A percentile compares a stretch with the other conserved stretches of the same genome.
phyloP scores from a whole-genome alignment of 2,797 vertebrate species.

The Muscicapa striata region DNA sequence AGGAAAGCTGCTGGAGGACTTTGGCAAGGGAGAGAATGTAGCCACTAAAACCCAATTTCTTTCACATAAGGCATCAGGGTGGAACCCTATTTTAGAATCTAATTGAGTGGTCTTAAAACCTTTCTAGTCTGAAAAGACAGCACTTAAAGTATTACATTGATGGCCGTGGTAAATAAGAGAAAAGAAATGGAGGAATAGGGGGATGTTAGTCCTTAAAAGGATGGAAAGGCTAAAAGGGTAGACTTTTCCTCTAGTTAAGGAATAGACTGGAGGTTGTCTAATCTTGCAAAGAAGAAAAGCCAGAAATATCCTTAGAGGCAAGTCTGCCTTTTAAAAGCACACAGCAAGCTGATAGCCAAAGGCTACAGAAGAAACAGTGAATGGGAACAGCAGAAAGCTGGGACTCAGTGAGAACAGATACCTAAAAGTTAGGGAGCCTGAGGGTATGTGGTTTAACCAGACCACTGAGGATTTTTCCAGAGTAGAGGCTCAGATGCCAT shows the following conservation, averaged over 20 bases:
- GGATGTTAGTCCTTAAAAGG: not conserved
- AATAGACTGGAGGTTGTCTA: not conserved
- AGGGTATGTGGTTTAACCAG: slow-evolving; percentile 38
- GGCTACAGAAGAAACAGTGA: slow-evolving; percentile 27
- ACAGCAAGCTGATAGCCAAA: slow-evolving; percentile 29
- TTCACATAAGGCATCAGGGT: not conserved
- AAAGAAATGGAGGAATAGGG: not conserved
- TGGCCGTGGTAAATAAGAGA: not conserved
- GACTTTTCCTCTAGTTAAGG: not conserved
- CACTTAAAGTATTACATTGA: not conserved
- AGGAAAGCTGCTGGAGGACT: not conserved
- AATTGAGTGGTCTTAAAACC: not conserved
- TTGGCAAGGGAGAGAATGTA: not conserved
- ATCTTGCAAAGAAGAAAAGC: slow-evolving; percentile 34
- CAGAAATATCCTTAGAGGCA: slow-evolving; percentile 17
- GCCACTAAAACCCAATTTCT: not conserved
- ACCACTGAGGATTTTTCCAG: slow-evolving; percentile 20
- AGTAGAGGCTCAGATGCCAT: not conserved
- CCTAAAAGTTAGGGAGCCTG: slow-evolving; percentile 29
- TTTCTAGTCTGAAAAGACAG: not conserved
- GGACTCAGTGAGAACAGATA: not conserved
- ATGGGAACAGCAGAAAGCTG: slow-evolving; percentile 9
- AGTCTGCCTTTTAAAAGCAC: not conserved
- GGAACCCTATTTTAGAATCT: not conserved
- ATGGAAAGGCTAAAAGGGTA: not conserved